phyloP scores from a whole-genome alignment of 2,797 vertebrate genomes.

The Peromyscus attwateri region DNA sequence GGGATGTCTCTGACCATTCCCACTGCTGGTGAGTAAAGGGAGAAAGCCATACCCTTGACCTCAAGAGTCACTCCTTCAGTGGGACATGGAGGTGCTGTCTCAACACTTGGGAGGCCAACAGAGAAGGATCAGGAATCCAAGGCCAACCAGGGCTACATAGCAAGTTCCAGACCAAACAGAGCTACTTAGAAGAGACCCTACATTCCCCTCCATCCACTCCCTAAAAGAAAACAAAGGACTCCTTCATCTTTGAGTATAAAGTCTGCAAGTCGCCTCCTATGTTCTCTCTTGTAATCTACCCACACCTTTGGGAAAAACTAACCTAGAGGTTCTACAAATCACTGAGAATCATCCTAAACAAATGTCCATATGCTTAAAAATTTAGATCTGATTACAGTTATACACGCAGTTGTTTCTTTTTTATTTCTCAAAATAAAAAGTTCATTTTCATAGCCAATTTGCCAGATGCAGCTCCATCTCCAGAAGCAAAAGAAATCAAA shows the following conservation, averaged over 20 bases:
- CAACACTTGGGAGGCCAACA: neutral
- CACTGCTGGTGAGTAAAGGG: neutral
- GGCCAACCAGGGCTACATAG: neutral
- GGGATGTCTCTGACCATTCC: neutral
- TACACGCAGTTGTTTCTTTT: neutral
- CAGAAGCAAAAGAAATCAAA: slow-evolving; percentile 43
- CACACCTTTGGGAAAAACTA: neutral
- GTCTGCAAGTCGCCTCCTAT: neutral
- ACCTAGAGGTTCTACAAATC: slow-evolving; percentile 34
- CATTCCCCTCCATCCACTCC: neutral
- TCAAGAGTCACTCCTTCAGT: neutral
- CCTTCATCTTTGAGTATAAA: neutral
- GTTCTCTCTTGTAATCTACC: slow-evolving; percentile 1
- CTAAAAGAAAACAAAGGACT: neutral
- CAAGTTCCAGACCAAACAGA: neutral
- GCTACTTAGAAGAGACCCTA: neutral
- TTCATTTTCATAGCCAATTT: slow-evolving; percentile 27
- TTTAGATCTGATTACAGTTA: slow-evolving; percentile 35
- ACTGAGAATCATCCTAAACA: neutral
- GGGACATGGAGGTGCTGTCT: too few species aligned
- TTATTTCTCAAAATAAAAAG: slow-evolving; percentile 9
- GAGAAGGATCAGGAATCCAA: neutral
- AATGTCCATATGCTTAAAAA: neutral
- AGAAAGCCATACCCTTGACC: neutral
- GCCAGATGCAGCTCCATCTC: neutral